Percentiles rank a stretch among this genome's conserved stretches.
Conservation (phyloP, 2,797 vertebrate genomes). For the Paguma larvata region DNA sequence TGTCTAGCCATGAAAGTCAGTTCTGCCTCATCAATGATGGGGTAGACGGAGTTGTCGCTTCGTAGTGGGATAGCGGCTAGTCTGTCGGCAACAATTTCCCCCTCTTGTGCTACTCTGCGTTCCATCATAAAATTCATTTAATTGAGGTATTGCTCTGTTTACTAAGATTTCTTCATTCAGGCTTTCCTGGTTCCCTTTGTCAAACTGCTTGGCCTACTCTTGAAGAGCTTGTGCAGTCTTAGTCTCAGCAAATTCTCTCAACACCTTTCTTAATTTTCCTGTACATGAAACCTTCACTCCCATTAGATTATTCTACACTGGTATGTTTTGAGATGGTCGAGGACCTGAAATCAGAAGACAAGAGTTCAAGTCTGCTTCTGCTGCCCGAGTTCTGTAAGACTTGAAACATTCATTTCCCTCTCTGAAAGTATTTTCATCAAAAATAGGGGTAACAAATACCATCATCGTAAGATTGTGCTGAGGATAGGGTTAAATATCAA, state of each 20-base stretch:
- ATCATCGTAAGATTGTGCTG: neutral
- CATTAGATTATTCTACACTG: neutral
- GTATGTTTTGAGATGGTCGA: neutral
- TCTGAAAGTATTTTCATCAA: neutral
- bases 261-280: neutral
- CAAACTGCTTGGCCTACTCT: neutral
- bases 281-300: neutral
- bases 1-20: neutral
- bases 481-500: conserved; percentile 51
- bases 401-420: conserved; percentile 36
- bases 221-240: neutral
- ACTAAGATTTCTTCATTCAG: conserved; percentile 7
- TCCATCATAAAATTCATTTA: neutral
- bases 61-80: neutral
- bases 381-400: neutral
- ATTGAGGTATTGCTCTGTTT: neutral
- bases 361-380: neutral
- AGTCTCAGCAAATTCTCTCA: neutral
- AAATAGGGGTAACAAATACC: conserved; percentile 14
- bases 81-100: neutral
- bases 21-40: neutral
- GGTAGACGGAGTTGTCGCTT: neutral
- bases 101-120: neutral
- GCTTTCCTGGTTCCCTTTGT: neutral
- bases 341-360: neutral